Conservation (phyloP, 2,888 invertebrate species). For the Nephrocerus scutellatus region DNA sequence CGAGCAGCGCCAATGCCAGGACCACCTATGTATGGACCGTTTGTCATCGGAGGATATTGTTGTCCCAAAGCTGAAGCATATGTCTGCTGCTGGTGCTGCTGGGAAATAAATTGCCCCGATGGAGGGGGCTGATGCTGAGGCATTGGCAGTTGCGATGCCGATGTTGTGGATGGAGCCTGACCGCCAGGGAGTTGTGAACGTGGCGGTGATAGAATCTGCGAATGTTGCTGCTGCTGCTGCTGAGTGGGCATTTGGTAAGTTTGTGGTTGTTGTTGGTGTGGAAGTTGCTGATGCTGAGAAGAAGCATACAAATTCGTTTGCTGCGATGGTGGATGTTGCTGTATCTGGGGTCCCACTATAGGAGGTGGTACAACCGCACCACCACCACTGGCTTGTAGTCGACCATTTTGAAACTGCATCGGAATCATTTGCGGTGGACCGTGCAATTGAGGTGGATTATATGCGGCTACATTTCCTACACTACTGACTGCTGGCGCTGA, state of each 20-base stretch:
- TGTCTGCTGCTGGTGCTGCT: conserved; percentile 7
- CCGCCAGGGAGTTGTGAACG: background rate
- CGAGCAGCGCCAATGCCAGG: background rate
- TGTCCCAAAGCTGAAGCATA: background rate
- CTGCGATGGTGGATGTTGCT: conserved; percentile 19
- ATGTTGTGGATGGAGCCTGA: conserved; percentile 11
- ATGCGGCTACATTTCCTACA: background rate
- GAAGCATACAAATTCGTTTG: conserved; percentile 20
- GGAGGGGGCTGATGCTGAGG: conserved; percentile 7
- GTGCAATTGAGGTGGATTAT: too few species aligned
- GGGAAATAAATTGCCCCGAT: conserved; percentile 1
- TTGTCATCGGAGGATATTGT: conserved; percentile 35
- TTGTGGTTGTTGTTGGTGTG: conserved; percentile 18
- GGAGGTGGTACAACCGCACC: background rate
- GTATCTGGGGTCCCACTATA: conserved; percentile 15
- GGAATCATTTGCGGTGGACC: conserved; percentile 26
- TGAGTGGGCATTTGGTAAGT: conserved; percentile 9
- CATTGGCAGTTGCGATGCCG: conserved; percentile 8
- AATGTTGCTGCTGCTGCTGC: conserved; percentile 15
- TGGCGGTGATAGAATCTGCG: conserved; percentile 1
- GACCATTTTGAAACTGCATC: conserved; percentile 42
- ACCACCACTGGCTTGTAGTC: conserved; percentile 29
- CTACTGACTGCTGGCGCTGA: background rate
- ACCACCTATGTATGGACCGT: conserved; percentile 37
- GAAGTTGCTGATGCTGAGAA: conserved; percentile 13